Base-by-base conservation (phyloP, 2,113 vertebrate species). In the Genyomyrus donnyi region DNA sequence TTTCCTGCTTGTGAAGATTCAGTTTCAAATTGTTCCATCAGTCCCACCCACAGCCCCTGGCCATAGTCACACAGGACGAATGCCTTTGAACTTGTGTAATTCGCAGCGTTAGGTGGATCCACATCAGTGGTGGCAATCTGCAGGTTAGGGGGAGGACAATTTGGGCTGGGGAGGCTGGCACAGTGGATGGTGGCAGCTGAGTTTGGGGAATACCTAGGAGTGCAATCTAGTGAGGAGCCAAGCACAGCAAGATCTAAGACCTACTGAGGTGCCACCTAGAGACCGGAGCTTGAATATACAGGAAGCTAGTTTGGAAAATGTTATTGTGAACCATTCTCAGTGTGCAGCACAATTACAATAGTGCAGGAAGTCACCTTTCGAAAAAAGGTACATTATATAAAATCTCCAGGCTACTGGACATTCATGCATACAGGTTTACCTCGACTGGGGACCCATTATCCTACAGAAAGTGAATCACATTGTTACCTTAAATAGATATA, bases 251-350 rank as follows among this genome's bases (percentile, higher is more conserved):
- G 88, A 50, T 49, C 42, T 1, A 46, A 70, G 17, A 39, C 31
- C 24, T 13, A n/a, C 48, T 17, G n/a, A 31, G 70, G 15, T 39
- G 53, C 89, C 53, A 87, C n/a, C 89, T 66, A 66, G 27, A 86
- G 42, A 85, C 50, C 89, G 46, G 13, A 48, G 21, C 27, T 9
- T 48, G 56, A 87, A 56, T 56, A 62, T 86, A 70, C 89, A 90
- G 89, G 53, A 90, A 87, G 84, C 56, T 87, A 1, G 58, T 31
- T 48, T 87, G 83, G 80, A 86, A 86, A 86, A 66, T 87, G 83
- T 70, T 77, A 85, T 62, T 19, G 21, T 46, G 45, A 48, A 17
- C 42, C 39, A 52, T 21, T 48, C 48, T 49, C 42, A 3, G 87
- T 39, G 49, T 87, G 85, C 27, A 88, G 31, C 27, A 88, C 31